Base-by-base conservation (phyloP, 2,888 invertebrate genomes). In the Yponomeuta sedellus region DNA sequence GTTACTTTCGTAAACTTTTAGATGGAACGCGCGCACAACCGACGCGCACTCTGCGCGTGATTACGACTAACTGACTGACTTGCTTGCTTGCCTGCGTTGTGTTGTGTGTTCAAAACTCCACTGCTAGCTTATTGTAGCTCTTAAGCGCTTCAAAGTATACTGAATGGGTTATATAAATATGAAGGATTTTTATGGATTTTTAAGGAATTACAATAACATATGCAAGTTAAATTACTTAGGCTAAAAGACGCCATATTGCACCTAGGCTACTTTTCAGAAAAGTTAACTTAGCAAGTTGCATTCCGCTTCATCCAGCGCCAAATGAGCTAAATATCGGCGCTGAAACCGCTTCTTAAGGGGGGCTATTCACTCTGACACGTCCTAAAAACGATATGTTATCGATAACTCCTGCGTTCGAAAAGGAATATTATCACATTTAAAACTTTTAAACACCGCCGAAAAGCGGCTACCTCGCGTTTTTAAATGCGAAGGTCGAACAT, bases 301-400 rank as follows among this genome's bases (percentile, higher is more conserved):
- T 12, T 52, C 16, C 5, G 12, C 16, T 12, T 12, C 1, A 52
- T 52, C 44, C 16, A 52, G 44, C 44, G 44, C 44, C 16, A 52
- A 3, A 52, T 0, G 16, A 67, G 67, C 59, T 25, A 10, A 25
- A 12, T 39, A 62, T 12, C 39, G 5, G 39, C n/a, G 19, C 34
- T 10, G 34, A 34, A 62, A 34, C 10, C 64, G 52, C 11, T 20
- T 64, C 22, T 66, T 73, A 68, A 75, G 78, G 86, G 88, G 84
- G 86, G 79, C 80, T 74, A 70, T 74, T 71, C 70, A 66, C 56
- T 69, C 69, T 67, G 78, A 77, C 80, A 76, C 79, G 80, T 77
- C 79, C 81, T 80, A 79, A 81, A 81, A 81, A 80, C 79, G 72
- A 76, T 77, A 77, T 80, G 78, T 79, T 85, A 83, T 85, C 83